phyloP scores from a whole-genome alignment of 1,140 invertebrate species.

The Drosophila parabipectinata region DNA sequence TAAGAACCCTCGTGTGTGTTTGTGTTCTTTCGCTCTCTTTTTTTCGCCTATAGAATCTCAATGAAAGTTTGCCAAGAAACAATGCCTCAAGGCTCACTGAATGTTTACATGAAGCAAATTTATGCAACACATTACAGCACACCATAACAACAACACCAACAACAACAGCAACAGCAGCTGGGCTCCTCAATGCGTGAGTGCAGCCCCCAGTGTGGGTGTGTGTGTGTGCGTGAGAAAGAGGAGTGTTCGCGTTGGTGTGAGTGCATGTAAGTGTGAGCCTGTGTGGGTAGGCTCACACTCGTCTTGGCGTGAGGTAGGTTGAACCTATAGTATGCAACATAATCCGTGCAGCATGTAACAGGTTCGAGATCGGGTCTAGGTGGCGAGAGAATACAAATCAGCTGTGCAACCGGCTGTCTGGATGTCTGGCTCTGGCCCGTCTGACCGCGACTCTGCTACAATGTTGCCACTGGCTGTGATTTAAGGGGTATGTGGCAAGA shows the following conservation, averaged over 20 bases:
- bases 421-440: conserved; percentile 34
- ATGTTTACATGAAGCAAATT: conserved; percentile 72
- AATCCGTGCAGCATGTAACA: conserved; percentile 35
- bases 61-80: conserved; percentile 76
- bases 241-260: conserved; percentile 12
- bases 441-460: conserved; percentile 49
- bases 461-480: conserved; percentile 65
- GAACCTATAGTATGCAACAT: conserved; percentile 23
- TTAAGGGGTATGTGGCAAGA: background rate
- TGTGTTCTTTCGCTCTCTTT: conserved; percentile 33
- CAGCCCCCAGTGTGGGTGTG: background rate
- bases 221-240: conserved; percentile 34
- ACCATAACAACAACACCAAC: conserved; percentile 18
- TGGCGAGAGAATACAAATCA: conserved; percentile 45
- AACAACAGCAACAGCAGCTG: conserved; percentile 15
- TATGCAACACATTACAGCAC: conserved; percentile 64
- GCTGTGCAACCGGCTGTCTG: conserved; percentile 63
- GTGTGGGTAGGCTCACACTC: conserved; percentile 15
- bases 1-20: conserved; percentile 40
- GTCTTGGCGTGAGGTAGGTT: conserved; percentile 77
- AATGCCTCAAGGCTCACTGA: conserved; percentile 68
- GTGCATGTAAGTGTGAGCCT: conserved; percentile 17
- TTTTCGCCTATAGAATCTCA: conserved; percentile 74
- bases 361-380: conserved; percentile 30
- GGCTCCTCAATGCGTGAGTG: conserved; percentile 44